Evolutionary conservation across 1,140 invertebrate genomes (phyloP).

Genomic region (Augochlora pura): DNA sequence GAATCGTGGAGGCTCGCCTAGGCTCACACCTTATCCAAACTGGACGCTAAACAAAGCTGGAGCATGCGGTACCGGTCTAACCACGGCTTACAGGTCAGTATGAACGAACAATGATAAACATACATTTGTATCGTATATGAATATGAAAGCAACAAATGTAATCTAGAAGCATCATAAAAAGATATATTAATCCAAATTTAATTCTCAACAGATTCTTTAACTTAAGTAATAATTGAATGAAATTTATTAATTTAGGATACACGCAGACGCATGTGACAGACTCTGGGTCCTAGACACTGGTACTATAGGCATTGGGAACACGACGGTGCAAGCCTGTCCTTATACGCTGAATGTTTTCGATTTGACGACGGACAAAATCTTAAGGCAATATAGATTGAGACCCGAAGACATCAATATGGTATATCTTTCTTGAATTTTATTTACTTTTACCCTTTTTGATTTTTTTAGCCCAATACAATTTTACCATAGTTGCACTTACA

Average conservation of each 20-base stretch:
- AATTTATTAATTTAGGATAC: slow-evolving; percentile 71
- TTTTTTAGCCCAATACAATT: no score
- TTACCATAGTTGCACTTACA: no score
- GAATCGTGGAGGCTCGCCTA: slow-evolving; percentile 84
- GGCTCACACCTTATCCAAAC: slow-evolving; percentile 88
- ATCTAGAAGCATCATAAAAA: no score
- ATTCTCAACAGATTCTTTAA: no score
- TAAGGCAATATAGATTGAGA: slow-evolving; percentile 86
- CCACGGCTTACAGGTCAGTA: slow-evolving; percentile 84
- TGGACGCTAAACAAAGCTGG: slow-evolving; percentile 87
- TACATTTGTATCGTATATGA: no score
- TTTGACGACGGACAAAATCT: slow-evolving; percentile 85
- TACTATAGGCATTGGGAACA: slow-evolving; percentile 89
- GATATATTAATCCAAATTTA: no score
- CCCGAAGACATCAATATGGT: slow-evolving; percentile 86
- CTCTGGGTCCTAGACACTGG: slow-evolving; percentile 91
- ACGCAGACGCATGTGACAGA: slow-evolving; percentile 87
- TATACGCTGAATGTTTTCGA: slow-evolving; percentile 88
- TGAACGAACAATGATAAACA: no score
- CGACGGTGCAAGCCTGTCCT: slow-evolving; percentile 87
- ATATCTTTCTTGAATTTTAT: neutral
- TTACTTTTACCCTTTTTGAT: no score
- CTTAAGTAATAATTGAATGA: no score
- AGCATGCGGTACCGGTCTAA: slow-evolving; percentile 86
- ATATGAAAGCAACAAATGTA: no score